phyloP scores from a whole-genome alignment of 2,113 vertebrate genomes.

The Apodemus speciosus region DNA sequence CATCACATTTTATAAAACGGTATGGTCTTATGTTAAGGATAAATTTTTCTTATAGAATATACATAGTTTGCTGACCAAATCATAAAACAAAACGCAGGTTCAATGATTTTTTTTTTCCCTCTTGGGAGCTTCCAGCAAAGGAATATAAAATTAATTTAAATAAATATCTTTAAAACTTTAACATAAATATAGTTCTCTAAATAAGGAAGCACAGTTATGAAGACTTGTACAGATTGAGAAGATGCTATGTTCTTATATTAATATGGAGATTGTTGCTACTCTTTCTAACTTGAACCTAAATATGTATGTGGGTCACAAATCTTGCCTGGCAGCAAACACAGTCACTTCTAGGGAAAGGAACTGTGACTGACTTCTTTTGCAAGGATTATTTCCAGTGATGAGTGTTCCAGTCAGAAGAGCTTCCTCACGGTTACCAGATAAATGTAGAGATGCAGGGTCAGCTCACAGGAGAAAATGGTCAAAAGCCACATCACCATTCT shows the following conservation, averaged over 20 bases:
- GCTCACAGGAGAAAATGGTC: not conserved
- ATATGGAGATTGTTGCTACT: not conserved
- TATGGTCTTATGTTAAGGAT: slow-evolving; percentile 14
- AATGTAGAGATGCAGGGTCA: slow-evolving; percentile 1
- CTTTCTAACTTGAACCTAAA: slow-evolving; percentile 28
- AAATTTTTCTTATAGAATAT: slow-evolving; percentile 43
- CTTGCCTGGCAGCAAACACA: slow-evolving; percentile 1
- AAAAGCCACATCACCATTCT: not conserved
- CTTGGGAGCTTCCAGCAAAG: not conserved
- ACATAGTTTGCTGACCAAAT: slow-evolving; percentile 37
- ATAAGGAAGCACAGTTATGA: slow-evolving; percentile 21
- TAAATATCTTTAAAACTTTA: slow-evolving; percentile 30
- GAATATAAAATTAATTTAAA: slow-evolving; percentile 31
- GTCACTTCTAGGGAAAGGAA: slow-evolving; percentile 15
- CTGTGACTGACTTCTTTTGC: not conserved
- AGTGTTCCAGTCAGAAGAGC: not conserved
- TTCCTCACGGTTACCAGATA: not conserved
- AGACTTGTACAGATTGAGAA: not conserved
- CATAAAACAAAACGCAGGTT: slow-evolving; percentile 8
- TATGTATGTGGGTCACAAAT: not conserved
- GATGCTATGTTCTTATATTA: not conserved
- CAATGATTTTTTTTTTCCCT: not conserved
- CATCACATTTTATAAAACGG: slow-evolving; percentile 12
- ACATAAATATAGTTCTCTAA: slow-evolving; percentile 7
- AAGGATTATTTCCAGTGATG: not conserved